Evolutionary conservation across 2,888 invertebrate genomes (phyloP).

Genomic region (Oligia latruncula): DNA sequence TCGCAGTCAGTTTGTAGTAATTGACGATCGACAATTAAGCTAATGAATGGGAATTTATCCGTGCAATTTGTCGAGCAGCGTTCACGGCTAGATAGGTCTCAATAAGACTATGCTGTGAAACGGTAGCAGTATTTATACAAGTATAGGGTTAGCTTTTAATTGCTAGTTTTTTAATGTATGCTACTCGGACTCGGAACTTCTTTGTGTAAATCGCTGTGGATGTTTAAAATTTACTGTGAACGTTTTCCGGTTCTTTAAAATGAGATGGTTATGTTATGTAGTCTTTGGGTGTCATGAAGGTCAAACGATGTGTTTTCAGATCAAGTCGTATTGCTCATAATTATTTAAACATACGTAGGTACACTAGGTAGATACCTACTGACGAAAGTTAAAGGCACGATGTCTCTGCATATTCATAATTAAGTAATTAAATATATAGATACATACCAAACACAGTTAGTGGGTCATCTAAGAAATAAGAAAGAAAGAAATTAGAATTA

Average conservation of each 20-base stretch:
- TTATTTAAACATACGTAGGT: neutral
- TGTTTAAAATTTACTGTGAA: neutral
- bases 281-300: neutral
- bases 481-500: too few relatives aligned
- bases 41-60: conserved; percentile 69
- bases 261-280: neutral
- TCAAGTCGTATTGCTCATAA: neutral
- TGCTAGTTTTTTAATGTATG: conserved; percentile 4
- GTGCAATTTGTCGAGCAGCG: conserved; percentile 58
- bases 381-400: neutral
- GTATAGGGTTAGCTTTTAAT: conserved; percentile 5
- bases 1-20: conserved; percentile 62
- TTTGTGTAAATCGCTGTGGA: neutral
- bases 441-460: neutral
- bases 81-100: conserved; percentile 50
- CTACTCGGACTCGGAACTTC: neutral
- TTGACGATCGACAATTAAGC: conserved; percentile 66
- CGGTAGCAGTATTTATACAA: conserved; percentile 24
- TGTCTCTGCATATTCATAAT: conserved; percentile 4
- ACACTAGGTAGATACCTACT: neutral
- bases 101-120: conserved; percentile 34
- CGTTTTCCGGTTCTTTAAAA: neutral
- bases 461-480: neutral
- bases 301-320: neutral
- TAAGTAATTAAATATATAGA: conserved; percentile 11